A percentile compares a stretch with the other conserved stretches of the same genome.
Evolutionary conservation across 2,113 vertebrate species (phyloP).

Genomic region (Chaetops frenatus): DNA sequence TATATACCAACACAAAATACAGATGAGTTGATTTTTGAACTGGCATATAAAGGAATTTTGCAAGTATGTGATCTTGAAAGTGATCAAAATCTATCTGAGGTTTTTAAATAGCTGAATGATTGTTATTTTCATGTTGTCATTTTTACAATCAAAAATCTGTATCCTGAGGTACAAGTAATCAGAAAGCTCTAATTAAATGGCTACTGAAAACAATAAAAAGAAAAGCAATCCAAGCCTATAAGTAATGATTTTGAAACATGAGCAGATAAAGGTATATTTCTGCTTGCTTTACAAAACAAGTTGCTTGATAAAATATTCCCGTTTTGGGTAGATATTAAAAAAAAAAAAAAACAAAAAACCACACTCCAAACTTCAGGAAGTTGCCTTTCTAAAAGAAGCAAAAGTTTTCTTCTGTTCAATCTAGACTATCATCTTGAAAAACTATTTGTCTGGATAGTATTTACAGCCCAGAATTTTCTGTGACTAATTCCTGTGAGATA

Average conservation of each 20-base stretch:
- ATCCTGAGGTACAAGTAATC: not conserved
- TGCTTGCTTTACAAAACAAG: not conserved
- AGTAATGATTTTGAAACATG: not conserved
- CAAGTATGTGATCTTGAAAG: not conserved
- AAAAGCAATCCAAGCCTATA: not conserved
- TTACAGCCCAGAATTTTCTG: not conserved
- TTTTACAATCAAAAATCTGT: not conserved
- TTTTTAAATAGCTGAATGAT: not conserved
- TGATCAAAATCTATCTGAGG: slow-evolving; percentile 1
- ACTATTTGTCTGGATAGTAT: not conserved
- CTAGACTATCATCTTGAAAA: not conserved
- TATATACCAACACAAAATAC: slow-evolving; percentile 56
- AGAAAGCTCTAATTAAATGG: not conserved
- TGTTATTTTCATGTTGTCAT: not conserved
- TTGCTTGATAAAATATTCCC: not conserved
- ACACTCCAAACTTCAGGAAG: not conserved
- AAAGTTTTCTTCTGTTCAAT: not conserved
- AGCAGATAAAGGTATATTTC: not conserved
- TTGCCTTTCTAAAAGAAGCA: not conserved
- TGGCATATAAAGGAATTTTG: slow-evolving; percentile 36
- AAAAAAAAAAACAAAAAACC: rapidly evolving
- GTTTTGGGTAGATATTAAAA: not conserved
- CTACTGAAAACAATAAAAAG: slow-evolving; percentile 27
- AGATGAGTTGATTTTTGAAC: slow-evolving; percentile 38
- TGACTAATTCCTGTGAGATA: not conserved